A percentile compares a stretch with the other conserved stretches of the same genome.
Evolutionary conservation across 1,140 invertebrate species (phyloP).

Genomic region (Drosophila bipectinata): DNA sequence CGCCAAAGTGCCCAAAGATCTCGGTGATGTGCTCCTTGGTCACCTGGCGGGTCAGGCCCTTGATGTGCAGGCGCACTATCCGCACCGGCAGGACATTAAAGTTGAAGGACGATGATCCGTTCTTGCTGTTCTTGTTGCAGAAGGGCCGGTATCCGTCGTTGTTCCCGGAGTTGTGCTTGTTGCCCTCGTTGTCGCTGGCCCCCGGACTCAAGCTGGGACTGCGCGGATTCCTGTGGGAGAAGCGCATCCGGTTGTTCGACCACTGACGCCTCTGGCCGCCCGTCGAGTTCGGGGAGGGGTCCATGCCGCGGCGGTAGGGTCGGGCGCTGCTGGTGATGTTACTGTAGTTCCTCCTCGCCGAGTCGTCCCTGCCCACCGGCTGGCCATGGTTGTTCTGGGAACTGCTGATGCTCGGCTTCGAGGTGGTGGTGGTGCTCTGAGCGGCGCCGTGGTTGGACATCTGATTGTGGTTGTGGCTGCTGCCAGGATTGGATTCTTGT

Average conservation of each 20-base stretch:
- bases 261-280: neutral
- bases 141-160: no score
- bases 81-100: neutral
- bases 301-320: neutral
- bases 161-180: no score
- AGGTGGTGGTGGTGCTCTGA: neutral
- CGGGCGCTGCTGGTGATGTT: neutral
- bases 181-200: neutral
- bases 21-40: conserved; percentile 58
- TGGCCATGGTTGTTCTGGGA: neutral
- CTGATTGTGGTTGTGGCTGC: neutral
- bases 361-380: neutral
- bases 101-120: neutral
- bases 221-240: neutral
- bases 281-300: no score
- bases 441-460: neutral
- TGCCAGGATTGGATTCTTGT: neutral
- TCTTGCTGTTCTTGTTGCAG: neutral
- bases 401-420: neutral
- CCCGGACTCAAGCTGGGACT: neutral
- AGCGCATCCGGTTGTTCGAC: neutral
- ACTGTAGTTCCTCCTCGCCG: neutral
- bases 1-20: conserved; percentile 57
- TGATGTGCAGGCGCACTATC: conserved; percentile 55
- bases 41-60: conserved; percentile 44